These are phyloP conservation scores for Drosophila albomicans DNA, from an alignment of 1,140 invertebrate species.

Conservation along the genomic window DNA sequence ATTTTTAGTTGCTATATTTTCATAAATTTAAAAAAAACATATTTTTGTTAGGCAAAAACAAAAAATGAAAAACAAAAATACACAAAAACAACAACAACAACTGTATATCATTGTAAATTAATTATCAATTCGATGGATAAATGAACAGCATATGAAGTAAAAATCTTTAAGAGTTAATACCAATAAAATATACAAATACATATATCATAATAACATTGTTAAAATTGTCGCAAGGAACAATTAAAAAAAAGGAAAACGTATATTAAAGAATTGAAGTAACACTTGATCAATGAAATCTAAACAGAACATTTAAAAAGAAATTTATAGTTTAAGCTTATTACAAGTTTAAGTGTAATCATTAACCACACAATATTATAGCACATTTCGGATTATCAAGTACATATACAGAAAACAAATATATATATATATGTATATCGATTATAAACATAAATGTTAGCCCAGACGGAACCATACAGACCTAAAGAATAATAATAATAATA, in stretches of 20 bases:
- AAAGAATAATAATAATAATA: conserved; percentile 44
- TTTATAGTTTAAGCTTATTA: conserved; percentile 58
- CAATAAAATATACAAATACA: conserved; percentile 37
- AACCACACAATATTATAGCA: conserved; percentile 80
- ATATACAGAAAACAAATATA: conserved; percentile 47
- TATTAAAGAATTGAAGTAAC: conserved; percentile 36
- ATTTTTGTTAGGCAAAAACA: conserved; percentile 28
- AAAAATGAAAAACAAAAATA: background rate
- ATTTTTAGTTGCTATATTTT: conserved; percentile 62
- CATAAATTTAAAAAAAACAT: conserved; percentile 17
- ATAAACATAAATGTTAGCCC: conserved; percentile 73
- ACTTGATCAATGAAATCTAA: conserved; percentile 49
- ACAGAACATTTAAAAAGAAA: conserved; percentile 47
- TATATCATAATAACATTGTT: conserved; percentile 82
- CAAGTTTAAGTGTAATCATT: conserved; percentile 71
- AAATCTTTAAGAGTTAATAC: conserved; percentile 53
- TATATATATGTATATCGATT: conserved; percentile 60
- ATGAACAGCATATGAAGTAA: conserved; percentile 60
- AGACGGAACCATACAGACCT: conserved; percentile 53
- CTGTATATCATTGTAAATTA: conserved; percentile 80
- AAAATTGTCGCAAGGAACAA: conserved; percentile 79
- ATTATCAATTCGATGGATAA: conserved; percentile 42
- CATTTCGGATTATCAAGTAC: conserved; percentile 76
- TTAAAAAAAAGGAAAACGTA: conserved; percentile 62
- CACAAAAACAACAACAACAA: conserved; percentile 38